Conservation (phyloP, 2,797 vertebrate species). For the Ibycter americanus region DNA sequence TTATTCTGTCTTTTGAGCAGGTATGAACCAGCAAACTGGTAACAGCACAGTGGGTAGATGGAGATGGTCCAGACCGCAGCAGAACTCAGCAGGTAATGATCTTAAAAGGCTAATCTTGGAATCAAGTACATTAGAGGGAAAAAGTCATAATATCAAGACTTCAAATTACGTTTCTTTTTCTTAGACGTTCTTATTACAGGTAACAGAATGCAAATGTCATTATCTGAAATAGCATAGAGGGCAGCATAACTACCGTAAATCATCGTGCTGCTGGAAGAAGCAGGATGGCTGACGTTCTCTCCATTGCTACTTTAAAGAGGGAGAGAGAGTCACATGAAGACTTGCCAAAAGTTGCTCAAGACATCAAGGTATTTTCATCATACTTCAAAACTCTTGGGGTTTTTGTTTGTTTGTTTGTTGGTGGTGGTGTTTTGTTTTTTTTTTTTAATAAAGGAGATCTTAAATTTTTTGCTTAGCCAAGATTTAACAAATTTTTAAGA, state of each 20-base stretch:
- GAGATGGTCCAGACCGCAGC: background rate
- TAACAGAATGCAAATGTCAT: background rate
- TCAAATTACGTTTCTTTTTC: background rate
- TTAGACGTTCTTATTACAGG: background rate
- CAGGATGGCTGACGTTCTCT: background rate
- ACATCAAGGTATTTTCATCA: background rate
- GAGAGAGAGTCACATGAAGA: background rate
- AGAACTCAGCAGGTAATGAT: background rate
- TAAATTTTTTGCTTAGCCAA: background rate
- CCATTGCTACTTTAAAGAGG: background rate
- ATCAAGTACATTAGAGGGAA: background rate
- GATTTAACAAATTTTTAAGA: background rate
- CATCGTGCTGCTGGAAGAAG: background rate
- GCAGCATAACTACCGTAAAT: background rate
- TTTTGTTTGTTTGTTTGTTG: background rate
- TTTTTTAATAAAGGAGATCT: background rate
- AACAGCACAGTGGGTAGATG: background rate
- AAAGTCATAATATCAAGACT: background rate
- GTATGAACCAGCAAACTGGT: background rate
- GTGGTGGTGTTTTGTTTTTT: too few species aligned
- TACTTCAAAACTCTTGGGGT: background rate
- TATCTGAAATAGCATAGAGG: background rate
- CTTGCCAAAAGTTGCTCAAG: background rate
- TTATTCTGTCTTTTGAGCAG: background rate
- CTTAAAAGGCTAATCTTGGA: background rate